Conservation (phyloP, 2,888 invertebrate species). For the Tetranychus piercei region DNA sequence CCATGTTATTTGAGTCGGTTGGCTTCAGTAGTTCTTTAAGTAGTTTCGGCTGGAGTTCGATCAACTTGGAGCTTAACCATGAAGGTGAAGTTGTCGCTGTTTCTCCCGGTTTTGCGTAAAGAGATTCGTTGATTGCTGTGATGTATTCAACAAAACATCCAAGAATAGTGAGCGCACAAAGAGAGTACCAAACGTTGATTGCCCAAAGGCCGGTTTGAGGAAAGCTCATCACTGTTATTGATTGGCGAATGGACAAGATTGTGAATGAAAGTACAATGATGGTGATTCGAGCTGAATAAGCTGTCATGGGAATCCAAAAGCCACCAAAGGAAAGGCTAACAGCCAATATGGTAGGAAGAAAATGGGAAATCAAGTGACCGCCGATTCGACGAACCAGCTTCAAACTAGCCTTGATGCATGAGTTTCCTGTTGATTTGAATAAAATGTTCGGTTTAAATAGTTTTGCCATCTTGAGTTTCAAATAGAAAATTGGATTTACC, state of each 20-base stretch:
- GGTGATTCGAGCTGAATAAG: constrained; percentile 26
- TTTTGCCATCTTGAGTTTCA: too few species aligned
- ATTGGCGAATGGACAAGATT: constrained; percentile 37
- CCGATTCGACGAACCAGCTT: constrained; percentile 22
- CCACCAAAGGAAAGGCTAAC: constrained; percentile 25
- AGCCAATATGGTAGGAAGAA: constrained; percentile 24
- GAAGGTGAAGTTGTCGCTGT: neutral
- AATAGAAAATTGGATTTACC: neutral
- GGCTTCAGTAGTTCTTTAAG: neutral
- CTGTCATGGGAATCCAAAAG: constrained; percentile 26
- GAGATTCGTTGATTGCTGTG: neutral
- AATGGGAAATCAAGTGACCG: constrained; percentile 24
- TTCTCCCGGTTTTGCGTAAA: neutral
- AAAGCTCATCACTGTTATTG: neutral
- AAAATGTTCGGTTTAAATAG: too few species aligned
- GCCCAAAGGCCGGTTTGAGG: neutral
- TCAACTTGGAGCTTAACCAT: neutral
- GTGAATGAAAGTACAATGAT: constrained; percentile 51
- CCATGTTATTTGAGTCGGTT: neutral
- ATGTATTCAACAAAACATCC: neutral
- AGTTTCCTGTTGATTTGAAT: constrained; percentile 1
- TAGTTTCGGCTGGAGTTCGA: neutral
- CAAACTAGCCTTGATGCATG: constrained; percentile 23
- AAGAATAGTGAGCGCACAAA: neutral
- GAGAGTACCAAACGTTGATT: neutral